Conservation (phyloP, 2,888 invertebrate species). For the Apotomis betuletana region DNA sequence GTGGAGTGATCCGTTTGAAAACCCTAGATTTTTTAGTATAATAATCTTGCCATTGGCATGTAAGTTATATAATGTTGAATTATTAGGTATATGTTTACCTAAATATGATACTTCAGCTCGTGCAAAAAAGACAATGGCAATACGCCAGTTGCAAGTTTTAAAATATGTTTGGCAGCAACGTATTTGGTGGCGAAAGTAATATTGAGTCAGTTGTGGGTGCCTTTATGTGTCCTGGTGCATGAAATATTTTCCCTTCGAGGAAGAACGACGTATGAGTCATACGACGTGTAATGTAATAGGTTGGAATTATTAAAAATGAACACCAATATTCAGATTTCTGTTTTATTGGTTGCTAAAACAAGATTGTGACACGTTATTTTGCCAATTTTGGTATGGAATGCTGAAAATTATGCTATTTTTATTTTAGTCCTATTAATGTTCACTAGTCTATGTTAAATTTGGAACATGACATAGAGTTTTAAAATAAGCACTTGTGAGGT, state of each 20-base stretch:
- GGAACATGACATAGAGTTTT: no score
- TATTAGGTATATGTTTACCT: conserved; percentile 31
- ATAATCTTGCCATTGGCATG: conserved; percentile 28
- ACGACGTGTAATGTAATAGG: no score
- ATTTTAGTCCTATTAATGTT: no score
- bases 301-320: no score
- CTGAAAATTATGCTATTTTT: no score
- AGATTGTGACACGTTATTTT: no score
- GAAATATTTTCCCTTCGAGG: neutral
- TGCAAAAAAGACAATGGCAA: conserved; percentile 36
- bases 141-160: conserved; percentile 30
- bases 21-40: conserved; percentile 10
- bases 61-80: conserved; percentile 20
- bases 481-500: neutral
- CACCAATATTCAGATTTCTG: no score
- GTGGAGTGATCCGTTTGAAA: conserved; percentile 12
- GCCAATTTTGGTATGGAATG: no score
- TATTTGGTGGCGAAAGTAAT: conserved; percentile 1
- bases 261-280: neutral
- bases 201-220: conserved; percentile 50
- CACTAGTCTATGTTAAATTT: no score
- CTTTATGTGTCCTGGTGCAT: conserved; percentile 57
- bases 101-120: conserved; percentile 10
- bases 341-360: no score
- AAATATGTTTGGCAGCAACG: conserved; percentile 31